Conservation (phyloP, 64 coral and sea anemone genomes). For the Stylophora pistillata region DNA sequence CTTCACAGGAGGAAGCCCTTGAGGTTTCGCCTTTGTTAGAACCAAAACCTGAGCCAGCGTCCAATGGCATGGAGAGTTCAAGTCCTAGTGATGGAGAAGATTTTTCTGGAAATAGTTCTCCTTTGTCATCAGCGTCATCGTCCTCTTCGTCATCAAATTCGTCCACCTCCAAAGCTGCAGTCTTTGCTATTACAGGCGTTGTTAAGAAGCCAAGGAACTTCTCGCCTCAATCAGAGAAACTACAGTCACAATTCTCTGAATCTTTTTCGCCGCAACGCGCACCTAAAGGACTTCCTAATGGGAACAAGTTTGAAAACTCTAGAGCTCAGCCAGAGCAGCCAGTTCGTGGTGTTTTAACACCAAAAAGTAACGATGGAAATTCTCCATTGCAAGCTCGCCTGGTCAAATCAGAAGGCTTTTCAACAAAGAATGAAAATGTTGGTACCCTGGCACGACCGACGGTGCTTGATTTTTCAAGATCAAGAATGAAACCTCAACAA, state of each 20-base stretch:
- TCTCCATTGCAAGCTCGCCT: neutral
- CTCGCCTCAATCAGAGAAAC: neutral
- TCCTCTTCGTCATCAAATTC: slow-evolving; percentile 80
- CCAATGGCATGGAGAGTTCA: neutral
- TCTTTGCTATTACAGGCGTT: slow-evolving; percentile 35
- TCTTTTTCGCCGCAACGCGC: neutral
- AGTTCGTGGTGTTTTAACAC: neutral
- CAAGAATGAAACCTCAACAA: neutral
- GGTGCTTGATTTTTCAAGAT: slow-evolving; percentile 15
- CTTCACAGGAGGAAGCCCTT: neutral
- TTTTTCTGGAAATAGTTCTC: slow-evolving; percentile 67
- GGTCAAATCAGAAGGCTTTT: neutral
- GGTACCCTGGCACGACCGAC: neutral
- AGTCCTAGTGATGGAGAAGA: slow-evolving; percentile 17
- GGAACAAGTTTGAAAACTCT: neutral
- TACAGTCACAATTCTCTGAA: neutral
- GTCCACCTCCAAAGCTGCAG: slow-evolving; percentile 34
- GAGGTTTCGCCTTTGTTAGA: neutral
- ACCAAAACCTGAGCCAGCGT: neutral
- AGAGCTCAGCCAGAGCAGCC: neutral
- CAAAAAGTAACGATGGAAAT: neutral
- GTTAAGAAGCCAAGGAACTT: neutral
- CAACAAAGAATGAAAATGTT: slow-evolving; percentile 7
- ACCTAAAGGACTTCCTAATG: neutral
- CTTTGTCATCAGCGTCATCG: slow-evolving; percentile 74